Base-by-base conservation (phyloP, 1,140 invertebrate species). In the Leptinotarsa undecemlineata region DNA sequence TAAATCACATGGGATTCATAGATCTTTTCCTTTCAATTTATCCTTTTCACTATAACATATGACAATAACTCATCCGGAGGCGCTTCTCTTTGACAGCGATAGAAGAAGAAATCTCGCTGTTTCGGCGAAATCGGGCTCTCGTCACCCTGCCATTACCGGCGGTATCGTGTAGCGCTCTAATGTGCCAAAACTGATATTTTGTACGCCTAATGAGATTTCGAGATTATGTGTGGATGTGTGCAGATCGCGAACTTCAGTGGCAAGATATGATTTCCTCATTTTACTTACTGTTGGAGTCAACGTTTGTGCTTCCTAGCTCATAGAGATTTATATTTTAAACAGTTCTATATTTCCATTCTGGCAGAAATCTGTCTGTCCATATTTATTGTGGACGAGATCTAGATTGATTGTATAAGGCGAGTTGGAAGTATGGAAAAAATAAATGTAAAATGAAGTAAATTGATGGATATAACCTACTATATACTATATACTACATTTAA, bases 21-120 rank as follows among this genome's bases (percentile, higher is more conserved):
- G 77, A 81, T 78, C 74, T 81, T 79, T 81, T 80, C 79, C 77
- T 81, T 79, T 23, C 75, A 77, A 79, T 81, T 79, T 80, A 78
- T 75, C 75, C 75, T 69, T 77, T 79, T 80, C 80, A 78, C 76
- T 76, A 76, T 76, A 80, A 80, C 78, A 80, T 78, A 81, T 81
- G 79, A 79, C 80, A 77, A 80, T 81, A 81, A 81, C 74, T 81
- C 80, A 81, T 81, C 76, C 71, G 74, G 74, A 76, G 78, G 77
- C 69, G 76, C 51, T 67, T 60, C 72, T 72, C 57, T 78, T 78
- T 77, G 74, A 78, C 70, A 64, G 72, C 72, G 78, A 75, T 72
- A 77, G 73, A 79, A 73, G 70, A 77, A 78, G 72, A 76, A 76
- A 57, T 57, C 51, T n/a, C n/a, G 76, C 74, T 63, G 76, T 76